Conservation (phyloP, 2,797 vertebrate genomes). For the Tapera naevia region DNA sequence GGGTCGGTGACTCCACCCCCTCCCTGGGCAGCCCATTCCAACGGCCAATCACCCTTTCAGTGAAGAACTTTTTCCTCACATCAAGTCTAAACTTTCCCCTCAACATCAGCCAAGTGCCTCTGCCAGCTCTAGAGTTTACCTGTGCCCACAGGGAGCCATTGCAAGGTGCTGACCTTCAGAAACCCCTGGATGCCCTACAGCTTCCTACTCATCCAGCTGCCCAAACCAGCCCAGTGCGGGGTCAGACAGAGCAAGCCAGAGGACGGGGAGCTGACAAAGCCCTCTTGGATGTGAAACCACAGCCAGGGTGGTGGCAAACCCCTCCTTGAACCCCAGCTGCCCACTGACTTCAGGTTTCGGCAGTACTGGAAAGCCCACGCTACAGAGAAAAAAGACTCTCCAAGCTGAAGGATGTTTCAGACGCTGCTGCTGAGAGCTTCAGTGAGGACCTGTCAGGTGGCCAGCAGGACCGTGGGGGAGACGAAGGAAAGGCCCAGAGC, state of each 20-base stretch:
- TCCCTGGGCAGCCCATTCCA: too few species aligned
- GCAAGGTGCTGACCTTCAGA: background rate
- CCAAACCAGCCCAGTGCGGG: background rate
- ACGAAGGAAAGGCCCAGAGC: background rate
- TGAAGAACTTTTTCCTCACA: too few species aligned
- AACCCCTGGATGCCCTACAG: background rate
- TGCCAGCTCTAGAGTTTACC: background rate
- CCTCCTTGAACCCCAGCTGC: background rate
- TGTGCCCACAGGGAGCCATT: background rate
- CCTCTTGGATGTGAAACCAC: background rate
- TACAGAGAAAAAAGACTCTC: background rate
- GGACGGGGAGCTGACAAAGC: background rate
- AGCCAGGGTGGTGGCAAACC: background rate
- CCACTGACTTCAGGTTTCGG: fast-evolving
- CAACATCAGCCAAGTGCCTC: background rate
- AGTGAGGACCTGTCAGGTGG: background rate
- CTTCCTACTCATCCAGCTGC: background rate
- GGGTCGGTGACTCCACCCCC: too few species aligned
- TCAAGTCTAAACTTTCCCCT: too few species aligned
- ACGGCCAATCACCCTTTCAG: too few species aligned
- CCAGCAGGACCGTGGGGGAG: background rate
- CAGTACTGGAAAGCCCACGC: background rate
- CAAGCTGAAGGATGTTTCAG: background rate
- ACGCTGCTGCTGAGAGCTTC: background rate
- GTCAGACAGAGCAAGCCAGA: background rate